Evolutionary conservation across 2,797 vertebrate species (phyloP).

Genomic region (Peromyscus attwateri): DNA sequence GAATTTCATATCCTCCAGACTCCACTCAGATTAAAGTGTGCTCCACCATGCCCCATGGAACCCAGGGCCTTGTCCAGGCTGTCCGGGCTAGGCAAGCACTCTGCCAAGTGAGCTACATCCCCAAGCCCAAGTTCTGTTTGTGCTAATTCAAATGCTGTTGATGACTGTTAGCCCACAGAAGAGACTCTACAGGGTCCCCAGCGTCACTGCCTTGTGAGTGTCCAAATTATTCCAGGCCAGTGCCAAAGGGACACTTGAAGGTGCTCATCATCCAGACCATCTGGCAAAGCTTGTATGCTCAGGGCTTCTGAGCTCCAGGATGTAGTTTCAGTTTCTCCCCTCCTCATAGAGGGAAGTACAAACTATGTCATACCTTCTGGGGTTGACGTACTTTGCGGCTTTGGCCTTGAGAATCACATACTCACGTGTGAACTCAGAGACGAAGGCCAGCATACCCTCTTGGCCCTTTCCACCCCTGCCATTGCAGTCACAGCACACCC

Average conservation of each 20-base stretch:
- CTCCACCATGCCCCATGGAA: neutral
- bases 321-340: neutral
- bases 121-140: neutral
- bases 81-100: no score
- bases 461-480: neutral
- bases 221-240: neutral
- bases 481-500: neutral
- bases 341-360: neutral
- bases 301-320: neutral
- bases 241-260: neutral
- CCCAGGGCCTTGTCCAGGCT: no score
- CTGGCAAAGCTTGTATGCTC: neutral
- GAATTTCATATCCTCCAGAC: neutral
- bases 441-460: neutral
- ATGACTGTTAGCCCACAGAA: neutral
- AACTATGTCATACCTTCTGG: neutral
- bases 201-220: neutral
- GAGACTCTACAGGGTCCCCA: neutral
- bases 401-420: neutral
- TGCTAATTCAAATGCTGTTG: neutral
- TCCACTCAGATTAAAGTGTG: neutral
- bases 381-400: neutral
- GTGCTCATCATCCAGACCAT: neutral
- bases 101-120: neutral
- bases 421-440: neutral